These are phyloP conservation scores for Vireo altiloquus DNA, from an alignment of 2,113 vertebrate genomes.

Conservation along the genomic window DNA sequence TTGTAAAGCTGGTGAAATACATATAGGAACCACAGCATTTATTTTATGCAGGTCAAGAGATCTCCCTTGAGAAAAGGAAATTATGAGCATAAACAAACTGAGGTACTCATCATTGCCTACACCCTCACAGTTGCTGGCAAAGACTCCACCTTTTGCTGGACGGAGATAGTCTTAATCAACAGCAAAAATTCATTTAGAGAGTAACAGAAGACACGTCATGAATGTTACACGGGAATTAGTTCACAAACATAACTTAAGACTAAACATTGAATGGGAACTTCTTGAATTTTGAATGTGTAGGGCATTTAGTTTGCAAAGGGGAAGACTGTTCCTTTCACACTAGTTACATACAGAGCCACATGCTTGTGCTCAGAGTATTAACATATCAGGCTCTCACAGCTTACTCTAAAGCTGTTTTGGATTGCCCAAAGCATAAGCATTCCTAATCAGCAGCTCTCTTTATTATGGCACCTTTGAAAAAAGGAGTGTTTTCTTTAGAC, in stretches of 20 bases:
- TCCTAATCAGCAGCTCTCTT: not conserved
- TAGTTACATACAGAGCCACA: not conserved
- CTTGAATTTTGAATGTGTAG: not conserved
- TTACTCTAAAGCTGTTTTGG: not conserved
- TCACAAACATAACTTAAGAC: not conserved
- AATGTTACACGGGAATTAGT: not conserved
- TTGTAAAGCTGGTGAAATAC: not conserved
- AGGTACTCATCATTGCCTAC: constrained; percentile 8
- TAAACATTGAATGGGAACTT: not conserved
- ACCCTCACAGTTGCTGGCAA: constrained; percentile 39
- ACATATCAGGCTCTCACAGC: not conserved
- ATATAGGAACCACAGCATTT: not conserved
- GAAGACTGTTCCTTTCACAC: not conserved
- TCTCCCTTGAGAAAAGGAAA: not conserved
- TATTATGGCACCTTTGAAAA: not conserved
- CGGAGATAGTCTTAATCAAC: constrained; percentile 58
- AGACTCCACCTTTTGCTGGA: constrained; percentile 35
- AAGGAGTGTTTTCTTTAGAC: not conserved
- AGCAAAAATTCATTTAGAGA: constrained; percentile 50
- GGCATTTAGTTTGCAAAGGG: not conserved
- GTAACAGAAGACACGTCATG: not conserved
- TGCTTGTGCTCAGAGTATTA: not conserved
- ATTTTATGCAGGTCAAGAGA: not conserved
- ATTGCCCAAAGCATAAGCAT: not conserved
- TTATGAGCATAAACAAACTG: not conserved